Base-by-base conservation (phyloP, 2,113 vertebrate genomes). In the Chionomys nivalis region DNA sequence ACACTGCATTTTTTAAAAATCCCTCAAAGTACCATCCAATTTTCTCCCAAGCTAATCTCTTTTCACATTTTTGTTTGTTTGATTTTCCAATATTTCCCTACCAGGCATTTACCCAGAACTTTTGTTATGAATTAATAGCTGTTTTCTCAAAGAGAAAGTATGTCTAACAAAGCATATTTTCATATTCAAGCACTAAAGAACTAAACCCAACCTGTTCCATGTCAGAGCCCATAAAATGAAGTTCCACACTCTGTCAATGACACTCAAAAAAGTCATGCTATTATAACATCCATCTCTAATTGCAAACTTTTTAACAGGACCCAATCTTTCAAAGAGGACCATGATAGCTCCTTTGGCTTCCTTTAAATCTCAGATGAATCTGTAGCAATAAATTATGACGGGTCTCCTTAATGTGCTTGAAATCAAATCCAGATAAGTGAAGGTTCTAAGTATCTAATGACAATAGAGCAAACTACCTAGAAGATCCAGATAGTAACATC, bases 291-390 rank as follows among this genome's bases (percentile, higher is more conserved):
- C 49, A 81, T 70, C 58, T 92, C 90, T 90, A 94, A 97, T 95
- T 94, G 87, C 70, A 86, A 96, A 97, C 96, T 93, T 97, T 87
- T 94, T 87, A 42, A 12, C 42, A 97, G 70, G 70, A 94, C 33
- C 49, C 95, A 90, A 94, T 96, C 65, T 79, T 96, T 97, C 95
- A 78, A 91, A 8, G 26, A 94, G 70, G 94, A 93, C 70, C 82
- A 90, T 97, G 79, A 70, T 91, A 76, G 81, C 33, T 39, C 91
- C 78, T 91, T 78, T 23, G n/a, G 75, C 65, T 93, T 92, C 85
- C 55, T 19, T 92, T 89, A 96, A 94, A 96, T 93, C 91, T 93
- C 79, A 87, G 26, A 82, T 90, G 61, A 77, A 39, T 95, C 87
- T 96, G 82, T 93, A 92, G 75, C 24, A 76, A 49, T 75, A 65